Percentiles rank a stretch among this genome's conserved stretches.
phyloP scores from a whole-genome alignment of 2,113 vertebrate genomes.

The Daboia siamensis region DNA sequence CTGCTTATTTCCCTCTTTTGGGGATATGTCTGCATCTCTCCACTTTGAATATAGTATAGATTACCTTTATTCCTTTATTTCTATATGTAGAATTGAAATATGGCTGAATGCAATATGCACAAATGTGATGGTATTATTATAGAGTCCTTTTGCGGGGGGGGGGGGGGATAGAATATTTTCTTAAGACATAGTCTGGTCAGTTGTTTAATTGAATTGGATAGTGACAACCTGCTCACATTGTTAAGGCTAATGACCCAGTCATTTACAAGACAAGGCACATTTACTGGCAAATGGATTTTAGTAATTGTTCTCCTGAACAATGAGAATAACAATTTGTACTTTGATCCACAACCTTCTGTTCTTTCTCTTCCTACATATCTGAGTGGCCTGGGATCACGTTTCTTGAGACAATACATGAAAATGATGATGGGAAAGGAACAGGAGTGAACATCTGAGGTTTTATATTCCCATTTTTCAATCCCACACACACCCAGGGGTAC shows the following conservation, averaged over 20 bases:
- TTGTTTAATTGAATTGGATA: slow-evolving; percentile 74
- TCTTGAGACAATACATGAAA: background rate
- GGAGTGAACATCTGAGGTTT: background rate
- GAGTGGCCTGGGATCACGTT: background rate
- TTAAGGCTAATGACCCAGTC: slow-evolving; percentile 77
- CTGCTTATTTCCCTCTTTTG: slow-evolving; percentile 21
- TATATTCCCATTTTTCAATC: background rate
- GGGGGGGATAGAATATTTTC: slow-evolving; percentile 61
- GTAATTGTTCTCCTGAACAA: slow-evolving; percentile 72
- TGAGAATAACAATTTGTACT: slow-evolving; percentile 68
- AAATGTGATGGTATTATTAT: slow-evolving; percentile 57
- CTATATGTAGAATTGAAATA: slow-evolving; percentile 46
- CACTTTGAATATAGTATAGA: slow-evolving; percentile 39
- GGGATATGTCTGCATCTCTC: slow-evolving; percentile 18
- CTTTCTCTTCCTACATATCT: slow-evolving; percentile 33
- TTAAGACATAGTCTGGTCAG: slow-evolving; percentile 71
- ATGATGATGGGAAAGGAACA: background rate
- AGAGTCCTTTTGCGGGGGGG: slow-evolving; percentile 29
- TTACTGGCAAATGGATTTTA: slow-evolving; percentile 77
- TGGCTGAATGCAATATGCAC: slow-evolving; percentile 48
- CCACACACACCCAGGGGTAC: background rate
- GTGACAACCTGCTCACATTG: slow-evolving; percentile 66
- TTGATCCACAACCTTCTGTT: slow-evolving; percentile 64
- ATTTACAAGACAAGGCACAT: slow-evolving; percentile 81
- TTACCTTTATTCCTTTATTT: slow-evolving; percentile 40